These are phyloP conservation scores for Magallana nippona DNA, from an alignment of 2,888 invertebrate genomes.

Conservation along the genomic window DNA sequence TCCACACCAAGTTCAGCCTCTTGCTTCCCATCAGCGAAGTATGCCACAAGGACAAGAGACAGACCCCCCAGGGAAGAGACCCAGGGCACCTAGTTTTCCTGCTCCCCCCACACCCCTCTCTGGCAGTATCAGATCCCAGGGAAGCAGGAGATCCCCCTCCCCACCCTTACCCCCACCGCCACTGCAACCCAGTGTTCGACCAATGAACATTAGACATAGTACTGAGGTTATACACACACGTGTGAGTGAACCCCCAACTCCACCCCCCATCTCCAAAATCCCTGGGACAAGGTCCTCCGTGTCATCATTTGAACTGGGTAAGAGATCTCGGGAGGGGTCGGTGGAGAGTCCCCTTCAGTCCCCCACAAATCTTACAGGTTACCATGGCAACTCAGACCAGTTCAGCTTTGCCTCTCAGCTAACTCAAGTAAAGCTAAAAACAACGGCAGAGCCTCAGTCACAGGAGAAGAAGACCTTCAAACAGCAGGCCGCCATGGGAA, in stretches of 20 bases:
- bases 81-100: constrained; percentile 53
- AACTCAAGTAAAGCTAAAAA: constrained; percentile 42
- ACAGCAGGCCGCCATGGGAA: constrained; percentile 35
- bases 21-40: background rate
- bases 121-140: constrained; percentile 54
- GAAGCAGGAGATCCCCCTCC: constrained; percentile 58
- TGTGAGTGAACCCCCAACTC: constrained; percentile 54
- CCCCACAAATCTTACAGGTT: constrained; percentile 45
- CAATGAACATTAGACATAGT: background rate
- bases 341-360: constrained; percentile 48
- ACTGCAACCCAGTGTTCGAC: constrained; percentile 50
- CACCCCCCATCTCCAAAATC: constrained; percentile 58
- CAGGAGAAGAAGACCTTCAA: constrained; percentile 38
- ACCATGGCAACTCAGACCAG: background rate
- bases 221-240: background rate
- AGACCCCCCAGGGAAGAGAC: constrained; percentile 27
- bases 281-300: constrained; percentile 48
- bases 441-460: background rate
- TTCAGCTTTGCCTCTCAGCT: constrained; percentile 38
- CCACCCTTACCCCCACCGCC: constrained; percentile 70
- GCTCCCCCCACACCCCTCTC: constrained; percentile 61
- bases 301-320: constrained; percentile 50
- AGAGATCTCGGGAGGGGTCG: constrained; percentile 45
- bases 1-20: background rate
- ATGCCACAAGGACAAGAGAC: background rate